Evolutionary conservation across 2,797 vertebrate genomes (phyloP), one percentile per base, ranked within the genome.

Genomic region (Enteromius treurensis): DNA sequence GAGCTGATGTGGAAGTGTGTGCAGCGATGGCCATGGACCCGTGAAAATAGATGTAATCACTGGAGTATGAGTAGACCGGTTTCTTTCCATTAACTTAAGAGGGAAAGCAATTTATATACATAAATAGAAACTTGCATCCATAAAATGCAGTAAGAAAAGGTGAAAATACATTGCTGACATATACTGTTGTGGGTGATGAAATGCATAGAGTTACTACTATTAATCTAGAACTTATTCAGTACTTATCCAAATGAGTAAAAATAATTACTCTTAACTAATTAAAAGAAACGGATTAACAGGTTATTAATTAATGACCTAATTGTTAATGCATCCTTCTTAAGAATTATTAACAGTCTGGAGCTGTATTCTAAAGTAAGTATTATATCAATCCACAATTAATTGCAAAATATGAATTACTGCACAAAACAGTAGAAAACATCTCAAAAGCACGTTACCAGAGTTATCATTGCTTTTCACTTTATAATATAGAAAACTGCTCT

Each of bases 61-160:
- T 32, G 23, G 23, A 29, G 80, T 42, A 53, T 19, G n/a, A 53
- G 70, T 5, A 37, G 58, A 64, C 15, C 5, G 5, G 58, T 42
- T 51, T 10, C 47, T 67, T 82, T 40, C n/a, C 60, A 53, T 76
- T 76, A 67, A 76, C 71, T 67, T 67, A 40, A 65, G 32, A 75
- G 15, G 60, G 42, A 26, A 51, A 71, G n/a, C 37, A 64, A 53
- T 81, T 62, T 62, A 58, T 26, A 34, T 26, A 37, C 64, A 69
- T 79, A 15, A 75, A 75, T 40, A 60, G n/a, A 65, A 65, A 62
- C 21, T 19, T 49, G 42, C 15, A 32, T 6, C n/a, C 58, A 74
- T 51, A 64, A 51, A 65, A 74, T 6, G 42, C 6, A 1, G 0
- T 45, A 19, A 45, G 0, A 69, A 73, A 64, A 23, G 21, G 19